Evolutionary conservation across 2,888 invertebrate species (phyloP).

Genomic region (Bhutanitis thaidina): DNA sequence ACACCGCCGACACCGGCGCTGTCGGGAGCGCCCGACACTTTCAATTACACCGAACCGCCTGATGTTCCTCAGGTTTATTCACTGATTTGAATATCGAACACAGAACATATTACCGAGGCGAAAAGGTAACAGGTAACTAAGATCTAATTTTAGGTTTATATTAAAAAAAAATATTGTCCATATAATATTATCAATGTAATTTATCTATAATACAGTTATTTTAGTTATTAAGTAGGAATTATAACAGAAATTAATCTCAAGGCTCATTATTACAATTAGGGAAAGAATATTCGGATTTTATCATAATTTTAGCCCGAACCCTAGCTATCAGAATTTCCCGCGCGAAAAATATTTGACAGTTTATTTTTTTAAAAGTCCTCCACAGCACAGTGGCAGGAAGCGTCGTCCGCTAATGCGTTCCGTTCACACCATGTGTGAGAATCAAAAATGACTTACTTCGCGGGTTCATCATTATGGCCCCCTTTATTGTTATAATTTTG

Average conservation of each 20-base stretch:
- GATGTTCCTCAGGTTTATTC: conserved; percentile 44
- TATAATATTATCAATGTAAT: too few relatives aligned
- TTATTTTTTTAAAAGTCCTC: conserved; percentile 28
- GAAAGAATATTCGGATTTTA: too few relatives aligned
- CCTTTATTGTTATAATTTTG: conserved; percentile 59
- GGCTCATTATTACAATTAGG: too few relatives aligned
- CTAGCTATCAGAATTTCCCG: neutral
- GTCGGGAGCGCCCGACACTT: conserved; percentile 37
- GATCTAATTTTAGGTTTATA: too few relatives aligned
- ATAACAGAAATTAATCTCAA: too few relatives aligned
- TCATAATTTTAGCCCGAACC: too few relatives aligned
- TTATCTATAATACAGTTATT: too few relatives aligned
- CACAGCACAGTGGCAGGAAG: conserved; percentile 52
- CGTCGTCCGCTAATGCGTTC: conserved; percentile 50
- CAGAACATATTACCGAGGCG: too few relatives aligned
- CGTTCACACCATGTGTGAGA: conserved; percentile 64
- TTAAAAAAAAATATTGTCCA: too few relatives aligned
- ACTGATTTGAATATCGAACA: conserved; percentile 54
- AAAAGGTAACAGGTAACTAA: too few relatives aligned
- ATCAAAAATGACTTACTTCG: conserved; percentile 49
- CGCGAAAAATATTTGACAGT: neutral
- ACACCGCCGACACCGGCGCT: conserved; percentile 25
- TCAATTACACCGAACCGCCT: conserved; percentile 48
- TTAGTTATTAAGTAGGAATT: too few relatives aligned
- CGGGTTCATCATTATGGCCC: conserved; percentile 37